Evolutionary conservation across 92 coral and sea anemone species (phyloP).

Genomic region (Meandrina meandrites): DNA sequence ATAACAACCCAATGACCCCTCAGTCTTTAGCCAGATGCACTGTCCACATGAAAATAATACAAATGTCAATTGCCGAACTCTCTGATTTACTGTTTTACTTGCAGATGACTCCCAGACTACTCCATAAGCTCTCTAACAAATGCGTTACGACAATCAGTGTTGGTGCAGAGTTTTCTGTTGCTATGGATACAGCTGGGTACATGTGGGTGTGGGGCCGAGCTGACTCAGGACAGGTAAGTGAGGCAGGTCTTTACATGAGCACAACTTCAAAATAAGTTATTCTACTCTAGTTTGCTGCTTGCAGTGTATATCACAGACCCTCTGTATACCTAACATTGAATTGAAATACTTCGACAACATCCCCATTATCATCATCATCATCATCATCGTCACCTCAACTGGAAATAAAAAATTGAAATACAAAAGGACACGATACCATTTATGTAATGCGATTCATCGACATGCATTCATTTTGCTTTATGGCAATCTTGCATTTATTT

Average conservation of each 20-base stretch:
- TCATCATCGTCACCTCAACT: not conserved
- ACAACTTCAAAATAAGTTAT: not conserved
- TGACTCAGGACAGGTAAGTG: conserved; percentile 91
- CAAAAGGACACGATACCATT: not conserved
- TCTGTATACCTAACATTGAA: too few species aligned
- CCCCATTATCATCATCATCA: not conserved
- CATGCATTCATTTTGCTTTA: not conserved
- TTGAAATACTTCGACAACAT: not conserved
- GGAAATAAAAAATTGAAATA: too few species aligned
- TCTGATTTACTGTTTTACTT: not conserved
- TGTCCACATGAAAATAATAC: too few species aligned
- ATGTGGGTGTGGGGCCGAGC: conserved; percentile 97
- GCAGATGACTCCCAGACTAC: conserved; percentile 64
- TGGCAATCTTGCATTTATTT: not conserved
- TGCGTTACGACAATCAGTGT: conserved; percentile 69
- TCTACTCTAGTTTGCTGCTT: not conserved
- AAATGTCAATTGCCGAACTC: not conserved
- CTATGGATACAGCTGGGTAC: conserved; percentile 81
- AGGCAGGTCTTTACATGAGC: not conserved
- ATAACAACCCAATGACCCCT: too few species aligned
- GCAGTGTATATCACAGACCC: not conserved
- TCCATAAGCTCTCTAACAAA: conserved; percentile 74
- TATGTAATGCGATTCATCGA: not conserved
- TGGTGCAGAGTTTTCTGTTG: conserved; percentile 98
- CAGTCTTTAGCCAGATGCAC: too few species aligned